Evolutionary conservation across 2,888 invertebrate species (phyloP), one percentile per base, ranked within the genome.

Genomic region (Stomorhina lunata): DNA sequence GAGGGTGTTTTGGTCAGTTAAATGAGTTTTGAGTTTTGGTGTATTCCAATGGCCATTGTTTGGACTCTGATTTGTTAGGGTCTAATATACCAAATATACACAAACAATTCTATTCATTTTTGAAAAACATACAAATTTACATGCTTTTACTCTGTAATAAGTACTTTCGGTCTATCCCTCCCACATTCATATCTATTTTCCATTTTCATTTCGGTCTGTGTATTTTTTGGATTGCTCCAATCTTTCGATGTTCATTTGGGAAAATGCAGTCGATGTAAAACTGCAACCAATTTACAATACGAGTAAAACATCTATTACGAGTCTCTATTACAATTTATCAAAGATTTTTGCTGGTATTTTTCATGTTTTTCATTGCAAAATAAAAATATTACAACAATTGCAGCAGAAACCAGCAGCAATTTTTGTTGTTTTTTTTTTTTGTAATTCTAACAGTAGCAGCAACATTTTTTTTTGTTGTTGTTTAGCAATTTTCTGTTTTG

Each of bases 401-500:
- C 29, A 12, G 2, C 2, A 34, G 22, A 25, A 2, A 61, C 20
- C 32, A 48, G n/a, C 32, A 32, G 48, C n/a, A 15, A 34, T 15
- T n/a, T n/a, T n/a, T n/a, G n/a, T n/a, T n/a, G n/a, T n/a, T n/a
- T n/a, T n/a, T n/a, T n/a, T n/a, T n/a, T n/a, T n/a, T n/a, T n/a
- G n/a, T n/a, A n/a, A n/a, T n/a, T n/a, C n/a, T n/a, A n/a, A 34
- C 4, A 50, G 1, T 12, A 7, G 15, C 48, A 48, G 27, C 25
- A 50, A 32, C 29, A 71, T 55, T 7, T 10, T 10, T 7, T 34
- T 34, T 10, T 69, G n/a, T n/a, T n/a, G n/a, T n/a, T n/a, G n/a
- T n/a, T n/a, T n/a, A n/a, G n/a, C n/a, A 29, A 45, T 45, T 57
- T 57, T 71, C 69, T 71, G 69, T 71, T 71, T 45, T 71, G 25